Evolutionary conservation across 1,140 invertebrate genomes (phyloP).

Genomic region (Aphelinus atriplicis): DNA sequence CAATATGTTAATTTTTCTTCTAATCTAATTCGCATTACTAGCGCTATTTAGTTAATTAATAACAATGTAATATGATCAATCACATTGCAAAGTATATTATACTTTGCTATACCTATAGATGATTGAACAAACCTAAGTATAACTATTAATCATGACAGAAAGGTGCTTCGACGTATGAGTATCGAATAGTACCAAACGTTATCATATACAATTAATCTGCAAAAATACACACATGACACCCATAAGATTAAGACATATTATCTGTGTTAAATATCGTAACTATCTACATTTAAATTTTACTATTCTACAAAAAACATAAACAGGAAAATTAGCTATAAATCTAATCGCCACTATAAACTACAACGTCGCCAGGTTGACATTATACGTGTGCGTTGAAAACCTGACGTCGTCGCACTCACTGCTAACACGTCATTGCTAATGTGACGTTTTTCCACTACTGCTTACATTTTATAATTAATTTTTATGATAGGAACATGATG

Average conservation of each 20-base stretch:
- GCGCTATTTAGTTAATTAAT: conserved; percentile 30
- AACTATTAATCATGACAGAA: too few relatives aligned
- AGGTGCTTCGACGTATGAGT: too few relatives aligned
- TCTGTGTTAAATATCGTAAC: conserved; percentile 52
- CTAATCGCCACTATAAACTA: conserved; percentile 30
- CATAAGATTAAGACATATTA: conserved; percentile 47
- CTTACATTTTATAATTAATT: conserved; percentile 19
- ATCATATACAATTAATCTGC: conserved; percentile 39
- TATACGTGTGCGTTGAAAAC: neutral
- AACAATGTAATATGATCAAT: neutral
- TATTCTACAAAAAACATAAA: conserved; percentile 49
- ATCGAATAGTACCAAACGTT: conserved; percentile 16
- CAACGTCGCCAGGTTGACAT: conserved; percentile 13
- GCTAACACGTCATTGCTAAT: conserved; percentile 23
- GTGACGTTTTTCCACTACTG: conserved; percentile 21
- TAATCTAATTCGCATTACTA: conserved; percentile 48
- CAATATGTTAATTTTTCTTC: conserved; percentile 34
- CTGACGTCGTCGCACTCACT: conserved; percentile 28
- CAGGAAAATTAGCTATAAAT: conserved; percentile 2
- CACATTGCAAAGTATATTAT: conserved; percentile 43
- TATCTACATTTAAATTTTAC: conserved; percentile 54
- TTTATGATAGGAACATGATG: conserved; percentile 27
- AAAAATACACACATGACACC: conserved; percentile 56
- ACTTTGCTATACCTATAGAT: conserved; percentile 24
- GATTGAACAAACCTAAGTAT: neutral